These are phyloP conservation scores for Chiridota heheva DNA, from an alignment of 35 echinoderm and acorn worm species.

Conservation along the genomic window DNA sequence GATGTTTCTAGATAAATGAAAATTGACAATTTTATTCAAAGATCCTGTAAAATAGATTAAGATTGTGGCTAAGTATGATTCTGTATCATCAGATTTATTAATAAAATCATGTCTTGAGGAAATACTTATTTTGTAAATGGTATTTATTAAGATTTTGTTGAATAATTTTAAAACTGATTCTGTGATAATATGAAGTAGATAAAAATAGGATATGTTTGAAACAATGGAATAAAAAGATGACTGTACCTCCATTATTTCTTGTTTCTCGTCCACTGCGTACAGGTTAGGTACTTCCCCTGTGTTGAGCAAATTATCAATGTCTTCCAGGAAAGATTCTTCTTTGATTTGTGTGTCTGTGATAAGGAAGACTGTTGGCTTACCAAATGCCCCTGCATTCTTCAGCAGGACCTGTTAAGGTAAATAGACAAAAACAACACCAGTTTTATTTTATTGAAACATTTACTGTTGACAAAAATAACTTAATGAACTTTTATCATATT, in stretches of 20 bases:
- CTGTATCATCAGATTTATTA: no score
- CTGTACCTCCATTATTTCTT: constrained; percentile 97
- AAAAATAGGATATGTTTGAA: no score
- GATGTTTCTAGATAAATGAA: no score
- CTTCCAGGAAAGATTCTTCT: constrained; percentile 98
- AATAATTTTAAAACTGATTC: no score
- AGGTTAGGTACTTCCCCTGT: constrained; percentile 97
- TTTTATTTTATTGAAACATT: not conserved
- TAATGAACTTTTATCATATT: not conserved
- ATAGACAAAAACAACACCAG: not conserved
- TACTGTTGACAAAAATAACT: not conserved
- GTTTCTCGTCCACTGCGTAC: constrained; percentile 96
- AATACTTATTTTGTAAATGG: no score
- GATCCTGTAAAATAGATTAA: no score
- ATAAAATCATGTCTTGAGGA: no score
- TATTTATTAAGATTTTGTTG: no score
- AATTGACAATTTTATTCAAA: no score
- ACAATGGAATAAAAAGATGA: no score
- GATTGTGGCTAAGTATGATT: no score
- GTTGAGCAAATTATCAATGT: constrained; percentile 96
- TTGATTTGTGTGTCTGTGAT: constrained; percentile 99
- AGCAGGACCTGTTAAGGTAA: constrained; percentile 56
- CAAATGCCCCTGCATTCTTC: constrained; percentile 88
- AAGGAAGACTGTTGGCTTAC: constrained; percentile 91
- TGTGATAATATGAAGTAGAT: no score